Evolutionary conservation across 2,888 invertebrate genomes (phyloP).

Genomic region (Conistra vaccinii): DNA sequence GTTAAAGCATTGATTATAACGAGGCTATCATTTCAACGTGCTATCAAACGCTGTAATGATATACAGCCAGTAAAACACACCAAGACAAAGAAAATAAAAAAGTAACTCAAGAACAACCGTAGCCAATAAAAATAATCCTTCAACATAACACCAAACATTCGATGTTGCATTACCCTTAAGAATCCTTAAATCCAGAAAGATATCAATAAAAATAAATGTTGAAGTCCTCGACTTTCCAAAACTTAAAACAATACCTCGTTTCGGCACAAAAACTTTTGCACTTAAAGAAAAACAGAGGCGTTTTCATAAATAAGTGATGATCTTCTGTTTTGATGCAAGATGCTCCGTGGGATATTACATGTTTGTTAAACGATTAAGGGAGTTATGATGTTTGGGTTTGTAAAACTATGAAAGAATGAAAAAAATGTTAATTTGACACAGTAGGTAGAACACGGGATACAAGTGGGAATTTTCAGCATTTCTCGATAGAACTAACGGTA

Average conservation of each 20-base stretch:
- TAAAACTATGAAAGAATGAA: neutral
- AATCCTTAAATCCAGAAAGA: slow-evolving; percentile 38
- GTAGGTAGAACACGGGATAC: too few relatives aligned
- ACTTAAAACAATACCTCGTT: slow-evolving; percentile 65
- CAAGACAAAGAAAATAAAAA: neutral
- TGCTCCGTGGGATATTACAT: slow-evolving; percentile 50
- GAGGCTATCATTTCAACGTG: neutral
- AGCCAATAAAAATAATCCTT: slow-evolving; percentile 27
- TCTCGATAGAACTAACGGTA: too few relatives aligned
- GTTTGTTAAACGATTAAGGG: slow-evolving; percentile 10
- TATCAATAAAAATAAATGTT: slow-evolving; percentile 59
- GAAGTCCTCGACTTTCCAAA: slow-evolving; percentile 33
- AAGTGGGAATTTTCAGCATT: too few relatives aligned
- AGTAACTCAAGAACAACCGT: slow-evolving; percentile 5
- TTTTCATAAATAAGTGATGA: slow-evolving; percentile 72
- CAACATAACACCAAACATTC: slow-evolving; percentile 18
- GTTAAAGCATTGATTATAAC: neutral
- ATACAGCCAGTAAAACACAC: neutral
- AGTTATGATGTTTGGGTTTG: neutral
- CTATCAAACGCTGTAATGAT: neutral
- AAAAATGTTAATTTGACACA: neutral
- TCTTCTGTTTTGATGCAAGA: slow-evolving; percentile 55
- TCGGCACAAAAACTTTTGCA: slow-evolving; percentile 69
- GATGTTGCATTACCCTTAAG: slow-evolving; percentile 35
- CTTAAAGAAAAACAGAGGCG: slow-evolving; percentile 75